A percentile compares a stretch with the other conserved stretches of the same genome.
These are phyloP conservation scores for Rhynchonycteris naso DNA, from an alignment of 2,797 vertebrate species.

Conservation along the genomic window DNA sequence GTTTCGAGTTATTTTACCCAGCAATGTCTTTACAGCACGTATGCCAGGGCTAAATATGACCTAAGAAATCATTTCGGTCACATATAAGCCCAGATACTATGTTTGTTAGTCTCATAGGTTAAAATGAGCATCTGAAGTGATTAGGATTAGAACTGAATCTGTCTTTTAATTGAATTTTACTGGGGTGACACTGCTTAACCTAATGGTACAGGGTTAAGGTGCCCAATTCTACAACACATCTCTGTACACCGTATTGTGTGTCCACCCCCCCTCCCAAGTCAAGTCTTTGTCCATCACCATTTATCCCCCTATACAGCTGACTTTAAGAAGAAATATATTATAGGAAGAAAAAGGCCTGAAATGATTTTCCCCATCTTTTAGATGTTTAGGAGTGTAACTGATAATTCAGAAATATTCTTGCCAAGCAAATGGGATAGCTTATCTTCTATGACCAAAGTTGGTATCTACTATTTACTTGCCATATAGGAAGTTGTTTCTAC, in stretches of 20 bases:
- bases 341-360: background rate
- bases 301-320: background rate
- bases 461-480: background rate
- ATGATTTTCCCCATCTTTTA: background rate
- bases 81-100: background rate
- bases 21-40: background rate
- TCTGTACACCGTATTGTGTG: too few species aligned
- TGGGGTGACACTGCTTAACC: too few species aligned
- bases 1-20: background rate
- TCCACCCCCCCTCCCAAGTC: too few species aligned
- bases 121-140: background rate
- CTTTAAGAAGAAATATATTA: constrained; percentile 16
- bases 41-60: background rate
- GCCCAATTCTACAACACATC: too few species aligned
- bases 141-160: background rate
- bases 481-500: background rate
- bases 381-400: background rate
- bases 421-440: background rate
- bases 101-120: background rate
- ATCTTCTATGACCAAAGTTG: background rate
- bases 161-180: too few species aligned
- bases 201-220: too few species aligned
- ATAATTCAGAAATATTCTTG: background rate
- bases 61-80: constrained; percentile 30
- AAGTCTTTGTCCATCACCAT: too few species aligned